A percentile compares a stretch with the other conserved stretches of the same genome.
Evolutionary conservation across 2,113 vertebrate species (phyloP).

Genomic region (Phaethornis superciliosus): DNA sequence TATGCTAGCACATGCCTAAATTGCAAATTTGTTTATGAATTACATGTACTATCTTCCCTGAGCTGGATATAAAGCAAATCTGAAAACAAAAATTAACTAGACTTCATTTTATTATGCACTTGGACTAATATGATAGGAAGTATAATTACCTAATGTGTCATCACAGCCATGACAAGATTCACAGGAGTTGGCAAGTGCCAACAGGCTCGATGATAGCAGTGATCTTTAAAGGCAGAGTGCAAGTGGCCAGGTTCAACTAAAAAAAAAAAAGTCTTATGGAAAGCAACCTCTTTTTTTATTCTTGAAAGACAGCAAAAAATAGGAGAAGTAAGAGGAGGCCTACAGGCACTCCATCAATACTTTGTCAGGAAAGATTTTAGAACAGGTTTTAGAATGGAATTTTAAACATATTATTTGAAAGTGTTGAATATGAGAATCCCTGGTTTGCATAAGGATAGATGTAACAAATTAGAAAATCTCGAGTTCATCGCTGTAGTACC

Average conservation of each 20-base stretch:
- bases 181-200: neutral
- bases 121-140: slow-evolving; percentile 50
- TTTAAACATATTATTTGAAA: neutral
- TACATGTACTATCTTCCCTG: slow-evolving; percentile 38
- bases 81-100: slow-evolving; percentile 62
- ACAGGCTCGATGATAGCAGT: neutral
- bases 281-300: neutral
- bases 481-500: neutral
- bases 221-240: neutral
- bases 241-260: neutral
- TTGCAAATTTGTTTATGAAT: slow-evolving; percentile 57
- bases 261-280: neutral
- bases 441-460: neutral
- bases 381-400: neutral
- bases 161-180: slow-evolving; percentile 28
- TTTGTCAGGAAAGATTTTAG: neutral
- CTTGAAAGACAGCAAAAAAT: neutral
- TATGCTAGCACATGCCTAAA: slow-evolving; percentile 45
- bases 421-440: neutral
- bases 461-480: neutral
- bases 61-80: slow-evolving; percentile 47
- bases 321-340: neutral
- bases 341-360: neutral
- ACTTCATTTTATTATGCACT: slow-evolving; percentile 59
- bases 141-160: slow-evolving; percentile 60